A percentile compares a stretch with the other conserved stretches of the same genome.
Evolutionary conservation across 2,113 vertebrate species (phyloP).

Genomic region (Carassius carassius): DNA sequence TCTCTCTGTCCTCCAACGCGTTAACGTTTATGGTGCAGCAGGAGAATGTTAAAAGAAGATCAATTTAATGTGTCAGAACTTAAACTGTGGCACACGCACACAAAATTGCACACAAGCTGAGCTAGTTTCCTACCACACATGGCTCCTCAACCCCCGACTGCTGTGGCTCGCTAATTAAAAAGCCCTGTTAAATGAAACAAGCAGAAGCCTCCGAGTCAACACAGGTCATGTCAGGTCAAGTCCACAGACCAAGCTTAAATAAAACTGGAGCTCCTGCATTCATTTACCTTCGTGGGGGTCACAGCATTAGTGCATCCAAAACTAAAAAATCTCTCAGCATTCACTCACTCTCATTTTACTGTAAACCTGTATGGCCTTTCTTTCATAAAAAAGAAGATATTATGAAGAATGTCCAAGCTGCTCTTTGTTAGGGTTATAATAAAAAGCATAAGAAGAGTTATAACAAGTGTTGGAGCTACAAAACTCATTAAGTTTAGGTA

Average conservation of each 20-base stretch:
- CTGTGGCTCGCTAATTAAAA: slow-evolving; percentile 23
- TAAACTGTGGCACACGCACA: not conserved
- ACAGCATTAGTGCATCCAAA: not conserved
- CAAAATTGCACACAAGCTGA: not conserved
- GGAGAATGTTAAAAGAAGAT: not conserved
- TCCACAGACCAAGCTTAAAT: no score
- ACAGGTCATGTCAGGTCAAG: no score
- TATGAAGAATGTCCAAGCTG: not conserved
- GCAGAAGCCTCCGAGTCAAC: slow-evolving; percentile 13
- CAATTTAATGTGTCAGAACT: not conserved
- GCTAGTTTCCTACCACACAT: not conserved
- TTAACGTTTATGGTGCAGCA: slow-evolving; percentile 10
- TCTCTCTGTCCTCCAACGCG: not conserved
- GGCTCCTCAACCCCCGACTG: not conserved
- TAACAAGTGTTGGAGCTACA: no score
- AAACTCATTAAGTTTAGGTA: no score
- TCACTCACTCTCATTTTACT: not conserved
- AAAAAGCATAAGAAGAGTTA: not conserved
- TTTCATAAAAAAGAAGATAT: not conserved
- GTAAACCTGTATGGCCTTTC: not conserved
- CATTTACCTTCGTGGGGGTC: not conserved
- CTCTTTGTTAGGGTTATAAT: not conserved
- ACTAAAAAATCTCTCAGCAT: not conserved
- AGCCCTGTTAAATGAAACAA: not conserved
- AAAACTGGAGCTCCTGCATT: not conserved